Evolutionary conservation across 2,888 invertebrate species (phyloP).

Genomic region (Sycophila texana): DNA sequence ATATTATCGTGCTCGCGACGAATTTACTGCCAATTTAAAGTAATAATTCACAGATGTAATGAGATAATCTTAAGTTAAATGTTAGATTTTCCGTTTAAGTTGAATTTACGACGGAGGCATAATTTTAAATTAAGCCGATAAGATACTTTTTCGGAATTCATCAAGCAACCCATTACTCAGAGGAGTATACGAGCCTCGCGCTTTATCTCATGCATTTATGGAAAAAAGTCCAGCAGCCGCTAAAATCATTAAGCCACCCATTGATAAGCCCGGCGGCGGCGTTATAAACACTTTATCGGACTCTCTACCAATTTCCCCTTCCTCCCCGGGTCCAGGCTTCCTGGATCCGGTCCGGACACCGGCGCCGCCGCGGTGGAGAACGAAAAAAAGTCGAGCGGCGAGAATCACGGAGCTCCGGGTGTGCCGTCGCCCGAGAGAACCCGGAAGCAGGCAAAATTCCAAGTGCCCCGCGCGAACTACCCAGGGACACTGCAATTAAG

Average conservation of each 20-base stretch:
- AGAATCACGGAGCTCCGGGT: constrained; percentile 8
- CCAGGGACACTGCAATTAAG: constrained; percentile 56
- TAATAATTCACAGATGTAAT: too few species aligned
- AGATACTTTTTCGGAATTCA: too few species aligned
- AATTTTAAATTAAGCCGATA: too few species aligned
- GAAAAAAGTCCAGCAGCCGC: too few species aligned
- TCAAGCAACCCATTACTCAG: too few species aligned
- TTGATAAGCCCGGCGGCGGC: background rate
- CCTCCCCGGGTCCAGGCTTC: background rate
- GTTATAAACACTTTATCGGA: too few species aligned
- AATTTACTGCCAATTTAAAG: too few species aligned
- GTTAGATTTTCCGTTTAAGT: constrained; percentile 1
- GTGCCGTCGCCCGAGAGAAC: constrained; percentile 37
- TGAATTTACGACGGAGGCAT: too few species aligned
- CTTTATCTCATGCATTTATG: too few species aligned
- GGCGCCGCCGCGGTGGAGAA: background rate
- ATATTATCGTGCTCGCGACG: too few species aligned
- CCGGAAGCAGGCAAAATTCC: constrained; percentile 54
- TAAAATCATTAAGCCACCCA: background rate
- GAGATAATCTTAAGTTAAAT: background rate
- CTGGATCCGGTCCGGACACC: background rate
- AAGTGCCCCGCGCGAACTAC: constrained; percentile 42
- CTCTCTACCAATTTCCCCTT: background rate
- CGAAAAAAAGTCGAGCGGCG: constrained; percentile 23
- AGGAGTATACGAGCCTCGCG: too few species aligned